Evolutionary conservation across 2,888 invertebrate genomes (phyloP).

Genomic region (Spicauda simplicius): DNA sequence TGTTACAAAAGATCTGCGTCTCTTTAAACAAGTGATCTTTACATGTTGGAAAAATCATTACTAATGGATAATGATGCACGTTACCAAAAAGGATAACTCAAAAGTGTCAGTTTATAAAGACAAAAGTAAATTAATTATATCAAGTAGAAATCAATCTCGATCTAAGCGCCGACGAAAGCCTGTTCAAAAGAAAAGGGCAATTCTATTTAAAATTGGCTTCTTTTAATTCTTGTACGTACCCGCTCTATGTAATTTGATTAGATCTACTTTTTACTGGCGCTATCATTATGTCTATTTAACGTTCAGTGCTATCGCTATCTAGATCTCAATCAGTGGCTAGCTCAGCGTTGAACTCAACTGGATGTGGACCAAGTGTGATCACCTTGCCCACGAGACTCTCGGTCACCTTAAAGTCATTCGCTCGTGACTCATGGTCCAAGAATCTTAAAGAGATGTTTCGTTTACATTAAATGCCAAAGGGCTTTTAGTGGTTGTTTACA

Average conservation of each 20-base stretch:
- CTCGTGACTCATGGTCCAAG: constrained; percentile 7
- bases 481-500: constrained; percentile 3
- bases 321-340: constrained; percentile 5
- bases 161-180: too few relatives aligned
- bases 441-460: background rate
- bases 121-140: too few relatives aligned
- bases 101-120: too few relatives aligned
- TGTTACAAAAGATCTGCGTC: too few relatives aligned
- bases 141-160: too few relatives aligned
- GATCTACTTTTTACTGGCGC: constrained; percentile 1
- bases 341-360: background rate
- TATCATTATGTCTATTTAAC: constrained; percentile 2
- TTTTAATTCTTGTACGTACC: too few relatives aligned
- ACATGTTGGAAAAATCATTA: too few relatives aligned
- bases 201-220: too few relatives aligned
- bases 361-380: constrained; percentile 9
- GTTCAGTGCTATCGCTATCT: constrained; percentile 15
- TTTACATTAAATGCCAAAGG: background rate
- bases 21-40: too few relatives aligned
- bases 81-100: too few relatives aligned
- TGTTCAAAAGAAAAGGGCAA: too few relatives aligned
- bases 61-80: too few relatives aligned
- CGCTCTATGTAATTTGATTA: background rate
- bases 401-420: constrained; percentile 16
- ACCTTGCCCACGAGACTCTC: constrained; percentile 15